Conservation (phyloP, 1,140 invertebrate species). For the Uloborus diversus region DNA sequence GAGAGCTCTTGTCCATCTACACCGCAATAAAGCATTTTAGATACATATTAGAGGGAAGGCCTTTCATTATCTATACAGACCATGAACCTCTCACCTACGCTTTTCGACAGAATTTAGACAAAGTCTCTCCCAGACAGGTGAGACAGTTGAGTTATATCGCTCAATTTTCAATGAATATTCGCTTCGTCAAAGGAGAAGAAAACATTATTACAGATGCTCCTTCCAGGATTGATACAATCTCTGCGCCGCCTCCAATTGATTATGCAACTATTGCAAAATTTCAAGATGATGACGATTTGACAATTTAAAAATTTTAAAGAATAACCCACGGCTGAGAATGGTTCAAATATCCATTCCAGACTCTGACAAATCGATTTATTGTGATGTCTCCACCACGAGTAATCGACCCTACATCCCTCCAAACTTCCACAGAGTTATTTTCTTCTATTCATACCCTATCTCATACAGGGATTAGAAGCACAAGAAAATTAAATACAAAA, state of each 20-base stretch:
- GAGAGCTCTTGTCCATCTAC: slow-evolving; percentile 61
- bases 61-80: slow-evolving; percentile 61
- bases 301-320: neutral
- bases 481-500: neutral
- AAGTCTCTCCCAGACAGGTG: slow-evolving; percentile 5
- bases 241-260: too few species aligned
- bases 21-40: slow-evolving; percentile 60
- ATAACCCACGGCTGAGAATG: too few species aligned
- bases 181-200: slow-evolving; percentile 62
- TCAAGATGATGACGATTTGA: neutral
- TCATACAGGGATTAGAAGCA: neutral
- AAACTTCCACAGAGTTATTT: slow-evolving; percentile 1
- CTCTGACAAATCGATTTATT: neutral
- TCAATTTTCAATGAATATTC: slow-evolving; percentile 63
- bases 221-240: slow-evolving; percentile 19
- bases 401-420: too few species aligned
- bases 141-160: slow-evolving; percentile 5
- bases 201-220: slow-evolving; percentile 60
- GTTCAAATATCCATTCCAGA: neutral
- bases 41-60: slow-evolving; percentile 61
- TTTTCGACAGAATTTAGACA: slow-evolving; percentile 19
- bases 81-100: slow-evolving; percentile 59
- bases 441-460: neutral
- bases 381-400: neutral
- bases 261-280: too few species aligned